These are phyloP conservation scores for Sialia sialis DNA, from an alignment of 2,113 vertebrate species.

Conservation along the genomic window DNA sequence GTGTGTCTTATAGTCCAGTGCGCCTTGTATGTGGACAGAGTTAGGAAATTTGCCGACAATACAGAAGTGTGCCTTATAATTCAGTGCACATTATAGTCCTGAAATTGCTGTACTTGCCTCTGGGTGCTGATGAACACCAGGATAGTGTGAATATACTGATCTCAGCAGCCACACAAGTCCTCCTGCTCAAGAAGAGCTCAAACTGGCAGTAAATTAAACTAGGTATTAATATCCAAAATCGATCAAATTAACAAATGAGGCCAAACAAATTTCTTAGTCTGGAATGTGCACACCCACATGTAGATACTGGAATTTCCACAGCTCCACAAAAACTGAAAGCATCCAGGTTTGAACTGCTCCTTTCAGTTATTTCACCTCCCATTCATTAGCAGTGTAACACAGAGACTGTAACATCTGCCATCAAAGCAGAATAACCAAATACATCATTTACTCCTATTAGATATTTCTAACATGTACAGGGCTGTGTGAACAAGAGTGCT, in stretches of 20 bases:
- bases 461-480: neutral
- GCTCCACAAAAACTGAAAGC: neutral
- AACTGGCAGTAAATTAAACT: accelerated
- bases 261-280: neutral
- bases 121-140: neutral
- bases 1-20: too few relatives aligned
- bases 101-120: too few relatives aligned
- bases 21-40: too few relatives aligned
- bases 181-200: neutral
- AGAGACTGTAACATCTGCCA: neutral
- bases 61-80: too few relatives aligned
- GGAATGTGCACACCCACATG: neutral
- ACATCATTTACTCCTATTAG: neutral
- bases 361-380: neutral
- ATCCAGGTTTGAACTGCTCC: neutral
- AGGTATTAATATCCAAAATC: neutral
- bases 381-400: neutral
- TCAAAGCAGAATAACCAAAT: neutral
- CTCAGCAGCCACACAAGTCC: neutral
- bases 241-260: neutral
- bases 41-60: too few relatives aligned
- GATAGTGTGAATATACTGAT: neutral
- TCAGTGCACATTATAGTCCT: too few relatives aligned
- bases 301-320: neutral
- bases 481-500: neutral